A percentile compares a stretch with the other conserved stretches of the same genome.
Evolutionary conservation across 2,888 invertebrate genomes (phyloP).

Genomic region (Eupithecia pulchellata): DNA sequence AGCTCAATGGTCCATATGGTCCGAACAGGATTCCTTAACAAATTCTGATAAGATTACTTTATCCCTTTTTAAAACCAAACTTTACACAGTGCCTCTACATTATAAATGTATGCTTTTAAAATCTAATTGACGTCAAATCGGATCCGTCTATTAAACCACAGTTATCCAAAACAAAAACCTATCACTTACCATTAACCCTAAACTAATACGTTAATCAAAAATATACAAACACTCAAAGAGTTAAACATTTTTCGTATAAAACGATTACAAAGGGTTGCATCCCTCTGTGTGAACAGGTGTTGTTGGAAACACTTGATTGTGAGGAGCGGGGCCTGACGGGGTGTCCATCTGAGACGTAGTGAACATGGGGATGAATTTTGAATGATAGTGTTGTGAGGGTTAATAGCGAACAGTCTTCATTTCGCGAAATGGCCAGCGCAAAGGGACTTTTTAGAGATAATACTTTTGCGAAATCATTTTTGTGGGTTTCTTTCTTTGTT

Average conservation of each 20-base stretch:
- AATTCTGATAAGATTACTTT: not conserved
- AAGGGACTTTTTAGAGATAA: not conserved
- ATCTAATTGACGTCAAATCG: not conserved
- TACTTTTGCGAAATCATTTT: not conserved
- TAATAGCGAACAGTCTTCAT: not conserved
- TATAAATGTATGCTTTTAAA: not conserved
- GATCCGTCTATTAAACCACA: not conserved
- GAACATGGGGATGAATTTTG: conserved; percentile 9
- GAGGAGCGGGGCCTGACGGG: not conserved
- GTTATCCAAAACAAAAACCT: not conserved
- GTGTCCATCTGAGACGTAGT: conserved; percentile 27
- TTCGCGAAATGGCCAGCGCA: not conserved
- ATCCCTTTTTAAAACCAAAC: not conserved
- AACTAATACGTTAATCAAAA: conserved; percentile 26
- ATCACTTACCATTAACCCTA: conserved; percentile 1
- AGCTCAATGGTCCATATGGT: too few species aligned
- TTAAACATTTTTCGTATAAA: conserved; percentile 59
- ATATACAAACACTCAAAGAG: conserved; percentile 33
- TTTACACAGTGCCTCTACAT: not conserved
- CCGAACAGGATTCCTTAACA: not conserved
- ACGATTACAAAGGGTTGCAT: conserved; percentile 61
- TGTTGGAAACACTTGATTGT: conserved; percentile 22
- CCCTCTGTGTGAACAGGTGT: conserved; percentile 32
- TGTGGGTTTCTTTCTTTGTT: not conserved
- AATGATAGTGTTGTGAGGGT: conserved; percentile 7